Evolutionary conservation across 2,888 invertebrate species (phyloP).

Genomic region (Lomographa bimaculata): DNA sequence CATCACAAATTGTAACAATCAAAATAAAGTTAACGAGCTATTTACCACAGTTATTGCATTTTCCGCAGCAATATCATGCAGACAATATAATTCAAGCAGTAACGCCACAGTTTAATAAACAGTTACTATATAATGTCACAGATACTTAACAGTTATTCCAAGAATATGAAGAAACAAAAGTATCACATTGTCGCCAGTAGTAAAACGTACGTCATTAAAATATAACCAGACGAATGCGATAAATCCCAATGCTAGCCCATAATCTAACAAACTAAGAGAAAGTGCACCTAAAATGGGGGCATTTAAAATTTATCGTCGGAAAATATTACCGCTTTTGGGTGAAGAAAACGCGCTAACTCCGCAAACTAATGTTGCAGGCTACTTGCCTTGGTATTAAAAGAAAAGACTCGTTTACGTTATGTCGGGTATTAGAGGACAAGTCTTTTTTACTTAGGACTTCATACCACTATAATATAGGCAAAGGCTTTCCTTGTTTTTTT

Average conservation of each 20-base stretch:
- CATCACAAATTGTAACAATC: too few species aligned
- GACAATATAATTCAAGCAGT: slow-evolving; percentile 7
- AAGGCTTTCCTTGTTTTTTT: too few species aligned
- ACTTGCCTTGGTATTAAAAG: slow-evolving; percentile 58
- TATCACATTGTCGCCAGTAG: slow-evolving; percentile 21
- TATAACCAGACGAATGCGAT: slow-evolving; percentile 55
- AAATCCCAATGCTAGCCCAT: slow-evolving; percentile 55
- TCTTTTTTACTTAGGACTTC: too few species aligned
- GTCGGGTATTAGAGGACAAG: too few species aligned
- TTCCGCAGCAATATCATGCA: slow-evolving; percentile 1
- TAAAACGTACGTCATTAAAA: slow-evolving; percentile 38
- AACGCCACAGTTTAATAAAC: slow-evolving; percentile 1
- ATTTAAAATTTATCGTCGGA: slow-evolving; percentile 75
- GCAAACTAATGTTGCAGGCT: slow-evolving; percentile 65
- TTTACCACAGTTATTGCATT: slow-evolving; percentile 7
- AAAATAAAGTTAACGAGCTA: slow-evolving; percentile 8
- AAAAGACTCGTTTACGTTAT: slow-evolving; percentile 39
- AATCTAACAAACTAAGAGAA: slow-evolving; percentile 70
- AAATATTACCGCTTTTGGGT: slow-evolving; percentile 70
- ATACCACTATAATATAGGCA: too few species aligned
- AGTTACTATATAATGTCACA: too few species aligned
- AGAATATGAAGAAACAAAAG: slow-evolving; percentile 1
- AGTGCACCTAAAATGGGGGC: slow-evolving; percentile 63
- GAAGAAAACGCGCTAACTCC: slow-evolving; percentile 57
- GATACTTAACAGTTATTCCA: too few species aligned